Base-by-base conservation (phyloP, 2,888 invertebrate species). In the Hirtodrosophila histrioides region DNA sequence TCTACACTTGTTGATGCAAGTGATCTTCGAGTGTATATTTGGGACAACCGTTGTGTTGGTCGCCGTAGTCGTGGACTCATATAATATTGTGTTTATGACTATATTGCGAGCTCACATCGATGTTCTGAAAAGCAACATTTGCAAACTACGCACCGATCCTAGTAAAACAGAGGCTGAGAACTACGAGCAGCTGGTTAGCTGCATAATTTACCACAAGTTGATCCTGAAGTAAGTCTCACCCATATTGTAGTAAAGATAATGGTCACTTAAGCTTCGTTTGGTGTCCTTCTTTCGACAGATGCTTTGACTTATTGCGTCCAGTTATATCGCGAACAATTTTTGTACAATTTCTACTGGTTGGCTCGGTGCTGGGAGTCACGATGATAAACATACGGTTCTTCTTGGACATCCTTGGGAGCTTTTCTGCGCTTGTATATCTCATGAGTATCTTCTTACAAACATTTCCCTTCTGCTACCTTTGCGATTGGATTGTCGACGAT, bases 391-490 rank as follows among this genome's bases (percentile, higher is more conserved):
- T 74, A 0, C 35, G 70, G 8, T 74, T 66, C 35, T 77, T 70
- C 12, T 60, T 55, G 0, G 61, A 66, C 10, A 45, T 78, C n/a
- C 57, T 63, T 56, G 46, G 29, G 23, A 56, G 55, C 10, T 45
- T 75, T 7, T 54, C 57, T 8, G 64, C 65, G 3, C 27, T 76
- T 9, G 11, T 78, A 3, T 73, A 65, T 10, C 12, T 64, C 0
- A 39, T 64, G 3, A 49, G 60, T 0, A 49, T 65, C 4, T 23
- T 78, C 1, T 10, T 78, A 17, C 50, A 78, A 11, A 78, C 71
- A 0, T 78, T 75, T 29, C 75, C 71, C 23, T 78, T 78, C 3
- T 78, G 74, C 40, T 74, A 62, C 10, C 60, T 54, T 3, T 80
- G 78, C 53, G 75, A 78, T 7, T 33, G 55, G 1, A 55, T 80